Evolutionary conservation across 1,140 invertebrate species (phyloP).

Genomic region (Grapholita molesta): DNA sequence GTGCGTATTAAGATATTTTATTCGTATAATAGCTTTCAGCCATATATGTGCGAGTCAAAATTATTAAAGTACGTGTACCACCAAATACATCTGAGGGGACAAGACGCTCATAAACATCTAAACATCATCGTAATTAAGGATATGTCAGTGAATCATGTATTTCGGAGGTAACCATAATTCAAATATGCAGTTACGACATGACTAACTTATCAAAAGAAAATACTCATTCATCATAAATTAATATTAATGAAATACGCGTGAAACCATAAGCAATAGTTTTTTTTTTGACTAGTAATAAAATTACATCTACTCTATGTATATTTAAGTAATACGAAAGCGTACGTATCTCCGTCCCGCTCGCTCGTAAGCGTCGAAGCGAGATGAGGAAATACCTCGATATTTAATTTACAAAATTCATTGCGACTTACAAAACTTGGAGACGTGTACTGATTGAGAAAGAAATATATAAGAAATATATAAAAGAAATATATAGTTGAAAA

Average conservation of each 20-base stretch:
- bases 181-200: neutral
- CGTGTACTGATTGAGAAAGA: neutral
- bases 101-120: neutral
- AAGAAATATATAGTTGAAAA: too few relatives aligned
- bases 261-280: slow-evolving; percentile 49
- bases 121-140: neutral
- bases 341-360: slow-evolving; percentile 27
- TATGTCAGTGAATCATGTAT: neutral
- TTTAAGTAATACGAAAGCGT: slow-evolving; percentile 63
- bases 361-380: slow-evolving; percentile 20
- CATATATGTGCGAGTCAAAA: slow-evolving; percentile 38
- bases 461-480: too few relatives aligned
- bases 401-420: slow-evolving; percentile 16
- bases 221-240: slow-evolving; percentile 9
- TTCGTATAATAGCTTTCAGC: slow-evolving; percentile 21
- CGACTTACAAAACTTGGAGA: neutral
- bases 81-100: neutral
- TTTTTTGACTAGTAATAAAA: slow-evolving; percentile 71
- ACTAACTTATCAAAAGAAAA: slow-evolving; percentile 35
- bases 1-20: slow-evolving; percentile 40
- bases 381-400: neutral
- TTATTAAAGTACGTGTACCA: slow-evolving; percentile 39
- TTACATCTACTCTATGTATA: slow-evolving; percentile 50
- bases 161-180: neutral
- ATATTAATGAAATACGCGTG: slow-evolving; percentile 1